phyloP scores from a whole-genome alignment of 2,888 invertebrate genomes.

The Acronicta aceris region DNA sequence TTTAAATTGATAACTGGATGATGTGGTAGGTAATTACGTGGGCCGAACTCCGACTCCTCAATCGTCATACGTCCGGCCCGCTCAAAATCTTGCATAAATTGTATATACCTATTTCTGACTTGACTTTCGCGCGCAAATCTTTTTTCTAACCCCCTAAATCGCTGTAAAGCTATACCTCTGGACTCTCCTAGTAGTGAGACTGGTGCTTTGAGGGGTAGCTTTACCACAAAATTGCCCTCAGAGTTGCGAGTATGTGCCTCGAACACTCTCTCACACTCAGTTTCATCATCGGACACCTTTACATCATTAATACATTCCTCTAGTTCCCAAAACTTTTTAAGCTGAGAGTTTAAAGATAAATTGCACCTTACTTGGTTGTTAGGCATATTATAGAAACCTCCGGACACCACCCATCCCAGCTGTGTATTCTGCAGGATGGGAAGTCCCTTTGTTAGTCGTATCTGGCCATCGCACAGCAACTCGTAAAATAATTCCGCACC shows the following conservation, averaged over 20 bases:
- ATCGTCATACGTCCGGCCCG: slow-evolving; percentile 1
- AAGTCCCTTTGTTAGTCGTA: not conserved
- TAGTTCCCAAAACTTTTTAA: not conserved
- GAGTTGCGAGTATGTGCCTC: slow-evolving; percentile 2
- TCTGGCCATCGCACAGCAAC: not conserved
- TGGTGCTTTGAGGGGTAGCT: not conserved
- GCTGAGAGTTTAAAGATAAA: slow-evolving; percentile 1
- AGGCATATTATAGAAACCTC: not conserved
- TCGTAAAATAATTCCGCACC: slow-evolving; percentile 4
- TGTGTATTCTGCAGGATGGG: slow-evolving; percentile 3
- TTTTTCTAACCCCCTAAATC: not conserved
- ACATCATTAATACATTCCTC: not conserved
- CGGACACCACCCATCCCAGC: slow-evolving; percentile 2
- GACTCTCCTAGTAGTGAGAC: not conserved
- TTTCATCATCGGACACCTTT: slow-evolving; percentile 1
- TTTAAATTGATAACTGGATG: not conserved
- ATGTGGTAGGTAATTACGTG: slow-evolving; percentile 4
- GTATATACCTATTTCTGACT: not conserved
- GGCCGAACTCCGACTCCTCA: not conserved
- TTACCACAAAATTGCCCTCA: slow-evolving; percentile 3
- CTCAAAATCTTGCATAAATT: not conserved
- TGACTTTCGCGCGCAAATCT: not conserved
- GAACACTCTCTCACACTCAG: not conserved
- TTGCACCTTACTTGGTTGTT: not conserved
- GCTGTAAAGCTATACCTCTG: not conserved